phyloP scores from a whole-genome alignment of 2,888 invertebrate genomes.

The Ganaspis brasiliensis region DNA sequence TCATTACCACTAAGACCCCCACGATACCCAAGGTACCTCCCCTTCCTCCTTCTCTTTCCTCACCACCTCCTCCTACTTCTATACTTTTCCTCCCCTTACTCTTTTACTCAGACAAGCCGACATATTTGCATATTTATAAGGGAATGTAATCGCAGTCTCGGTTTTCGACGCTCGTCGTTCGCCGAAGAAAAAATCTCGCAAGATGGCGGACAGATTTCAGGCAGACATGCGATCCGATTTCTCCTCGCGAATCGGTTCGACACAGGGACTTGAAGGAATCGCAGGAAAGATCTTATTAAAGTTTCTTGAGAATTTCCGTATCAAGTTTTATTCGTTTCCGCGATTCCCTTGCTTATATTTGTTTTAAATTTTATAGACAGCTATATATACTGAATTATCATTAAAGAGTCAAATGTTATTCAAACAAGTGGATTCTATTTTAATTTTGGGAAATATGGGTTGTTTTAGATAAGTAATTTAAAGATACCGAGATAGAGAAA shows the following conservation, averaged over 20 bases:
- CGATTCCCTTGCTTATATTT: not conserved
- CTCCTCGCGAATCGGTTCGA: constrained; percentile 66
- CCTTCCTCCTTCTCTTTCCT: constrained; percentile 53
- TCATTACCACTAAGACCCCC: constrained; percentile 53
- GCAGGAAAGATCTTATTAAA: constrained; percentile 1
- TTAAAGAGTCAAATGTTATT: no score
- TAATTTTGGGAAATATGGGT: no score
- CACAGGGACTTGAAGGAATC: constrained; percentile 69
- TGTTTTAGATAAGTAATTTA: no score
- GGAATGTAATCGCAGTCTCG: constrained; percentile 79
- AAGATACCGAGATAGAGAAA: no score
- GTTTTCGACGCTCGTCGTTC: constrained; percentile 78
- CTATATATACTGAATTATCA: no score
- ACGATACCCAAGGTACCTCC: constrained; percentile 54
- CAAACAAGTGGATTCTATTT: no score
- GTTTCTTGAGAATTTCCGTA: not conserved
- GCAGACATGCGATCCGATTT: constrained; percentile 80
- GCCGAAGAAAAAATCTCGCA: constrained; percentile 74
- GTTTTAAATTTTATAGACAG: no score
- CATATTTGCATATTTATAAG: constrained; percentile 80
- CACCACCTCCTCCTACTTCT: constrained; percentile 57
- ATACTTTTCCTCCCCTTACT: constrained; percentile 60
- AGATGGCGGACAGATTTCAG: constrained; percentile 80
- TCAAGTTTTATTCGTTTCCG: not conserved
- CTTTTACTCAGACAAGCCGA: constrained; percentile 66